Conservation (phyloP, 2,797 vertebrate species). For the Halcyon badia region DNA sequence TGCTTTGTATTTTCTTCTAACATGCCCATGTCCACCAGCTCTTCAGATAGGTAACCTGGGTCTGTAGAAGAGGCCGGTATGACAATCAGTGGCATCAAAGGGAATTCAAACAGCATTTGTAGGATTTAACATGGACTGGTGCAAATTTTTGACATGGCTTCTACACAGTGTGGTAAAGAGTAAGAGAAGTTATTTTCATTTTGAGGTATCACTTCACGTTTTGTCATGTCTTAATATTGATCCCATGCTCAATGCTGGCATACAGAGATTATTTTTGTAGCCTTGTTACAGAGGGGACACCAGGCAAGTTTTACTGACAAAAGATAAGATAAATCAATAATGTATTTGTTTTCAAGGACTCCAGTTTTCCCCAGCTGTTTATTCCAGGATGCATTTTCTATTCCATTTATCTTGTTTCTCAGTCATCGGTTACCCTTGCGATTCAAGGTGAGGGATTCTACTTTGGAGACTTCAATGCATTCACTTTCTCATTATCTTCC, state of each 20-base stretch:
- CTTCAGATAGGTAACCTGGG: neutral
- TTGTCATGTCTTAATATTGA: neutral
- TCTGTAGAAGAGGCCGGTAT: neutral
- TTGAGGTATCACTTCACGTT: neutral
- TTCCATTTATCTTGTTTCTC: neutral
- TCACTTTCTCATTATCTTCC: neutral
- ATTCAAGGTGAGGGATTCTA: neutral
- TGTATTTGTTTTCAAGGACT: neutral
- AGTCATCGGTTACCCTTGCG: neutral
- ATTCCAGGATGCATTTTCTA: neutral
- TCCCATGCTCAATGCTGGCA: neutral
- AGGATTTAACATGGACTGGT: neutral
- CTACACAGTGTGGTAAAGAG: neutral
- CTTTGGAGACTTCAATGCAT: neutral
- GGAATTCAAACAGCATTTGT: neutral
- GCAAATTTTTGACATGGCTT: neutral
- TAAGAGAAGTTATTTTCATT: neutral
- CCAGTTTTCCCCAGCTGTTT: neutral
- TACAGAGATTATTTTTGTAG: neutral
- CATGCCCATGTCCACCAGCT: accelerated
- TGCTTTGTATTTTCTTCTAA: neutral
- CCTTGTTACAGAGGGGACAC: neutral
- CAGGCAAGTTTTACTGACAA: neutral
- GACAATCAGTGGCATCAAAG: neutral
- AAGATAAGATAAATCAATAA: neutral